Percentiles rank a stretch among this genome's conserved stretches.
Evolutionary conservation across 2,113 vertebrate genomes (phyloP).

Genomic region (Chaetorhynchus papuensis): DNA sequence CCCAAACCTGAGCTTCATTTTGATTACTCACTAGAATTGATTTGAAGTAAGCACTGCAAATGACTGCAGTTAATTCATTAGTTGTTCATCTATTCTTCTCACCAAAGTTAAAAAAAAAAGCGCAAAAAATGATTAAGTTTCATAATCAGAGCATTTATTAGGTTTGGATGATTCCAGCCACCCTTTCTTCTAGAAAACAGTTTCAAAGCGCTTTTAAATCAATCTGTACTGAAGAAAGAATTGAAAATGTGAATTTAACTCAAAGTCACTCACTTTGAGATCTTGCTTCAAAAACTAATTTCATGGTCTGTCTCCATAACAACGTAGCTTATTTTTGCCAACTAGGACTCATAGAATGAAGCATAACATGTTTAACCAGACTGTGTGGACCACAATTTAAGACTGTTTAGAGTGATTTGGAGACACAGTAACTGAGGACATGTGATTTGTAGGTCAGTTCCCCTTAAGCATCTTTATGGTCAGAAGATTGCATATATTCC

Average conservation of each 20-base stretch:
- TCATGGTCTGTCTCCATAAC: conserved; percentile 24
- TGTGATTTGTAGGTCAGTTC: not conserved
- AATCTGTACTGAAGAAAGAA: not conserved
- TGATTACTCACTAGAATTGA: not conserved
- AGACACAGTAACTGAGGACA: not conserved
- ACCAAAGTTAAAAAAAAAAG: not conserved
- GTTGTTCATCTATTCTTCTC: not conserved
- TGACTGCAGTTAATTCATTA: not conserved
- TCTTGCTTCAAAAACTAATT: conserved; percentile 27
- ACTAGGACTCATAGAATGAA: not conserved
- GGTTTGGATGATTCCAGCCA: not conserved
- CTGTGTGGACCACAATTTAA: not conserved
- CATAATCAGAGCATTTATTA: not conserved
- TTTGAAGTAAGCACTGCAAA: not conserved
- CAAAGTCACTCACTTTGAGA: not conserved
- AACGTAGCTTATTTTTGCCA: not conserved
- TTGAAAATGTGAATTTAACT: not conserved
- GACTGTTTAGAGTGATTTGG: not conserved
- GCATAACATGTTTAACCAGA: not conserved
- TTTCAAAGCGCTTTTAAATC: not conserved
- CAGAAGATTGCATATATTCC: not conserved
- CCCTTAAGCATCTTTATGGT: not conserved
- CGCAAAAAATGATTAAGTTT: not conserved
- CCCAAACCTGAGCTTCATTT: not conserved
- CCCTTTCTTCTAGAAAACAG: not conserved